phyloP scores from a whole-genome alignment of 2,888 invertebrate species.

The Brassicogethes aeneus region DNA sequence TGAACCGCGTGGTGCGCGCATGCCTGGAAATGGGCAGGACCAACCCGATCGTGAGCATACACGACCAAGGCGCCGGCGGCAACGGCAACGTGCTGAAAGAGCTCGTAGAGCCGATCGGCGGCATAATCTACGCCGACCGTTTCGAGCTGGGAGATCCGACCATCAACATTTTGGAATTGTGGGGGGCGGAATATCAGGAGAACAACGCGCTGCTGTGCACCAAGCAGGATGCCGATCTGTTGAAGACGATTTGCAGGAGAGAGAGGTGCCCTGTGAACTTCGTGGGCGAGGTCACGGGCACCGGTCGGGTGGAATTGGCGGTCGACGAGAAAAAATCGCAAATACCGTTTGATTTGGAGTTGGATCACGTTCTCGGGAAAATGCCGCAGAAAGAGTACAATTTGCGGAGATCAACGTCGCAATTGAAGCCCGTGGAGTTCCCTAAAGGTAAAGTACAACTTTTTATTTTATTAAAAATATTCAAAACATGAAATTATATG shows the following conservation, averaged over 20 bases:
- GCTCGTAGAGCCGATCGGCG: constrained; percentile 90
- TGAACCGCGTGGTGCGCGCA: constrained; percentile 87
- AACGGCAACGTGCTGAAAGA: constrained; percentile 97
- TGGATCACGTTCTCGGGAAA: constrained; percentile 81
- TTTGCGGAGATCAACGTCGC: constrained; percentile 32
- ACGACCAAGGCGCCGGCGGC: constrained; percentile 99
- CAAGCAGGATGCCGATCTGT: constrained; percentile 51
- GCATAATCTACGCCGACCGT: constrained; percentile 75
- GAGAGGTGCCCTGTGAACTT: constrained; percentile 84
- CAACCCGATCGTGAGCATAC: constrained; percentile 92
- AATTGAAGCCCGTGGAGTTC: constrained; percentile 28
- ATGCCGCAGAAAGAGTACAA: constrained; percentile 68
- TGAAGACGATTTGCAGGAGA: constrained; percentile 66
- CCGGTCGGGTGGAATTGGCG: constrained; percentile 60
- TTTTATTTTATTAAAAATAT: no score
- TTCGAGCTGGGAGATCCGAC: constrained; percentile 94
- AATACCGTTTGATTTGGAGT: constrained; percentile 78
- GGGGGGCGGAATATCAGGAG: constrained; percentile 99
- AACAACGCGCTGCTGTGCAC: constrained; percentile 82
- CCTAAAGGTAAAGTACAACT: no score
- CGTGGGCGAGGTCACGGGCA: constrained; percentile 86
- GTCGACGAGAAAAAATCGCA: constrained; percentile 52
- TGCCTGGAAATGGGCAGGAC: constrained; percentile 74
- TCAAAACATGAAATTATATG: constrained; percentile 44
- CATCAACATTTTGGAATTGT: constrained; percentile 84